Percentiles rank a stretch among this genome's conserved stretches.
These are phyloP conservation scores for Pachyrhynchus sulphureomaculatus DNA, from an alignment of 1,140 invertebrate genomes.

Conservation along the genomic window DNA sequence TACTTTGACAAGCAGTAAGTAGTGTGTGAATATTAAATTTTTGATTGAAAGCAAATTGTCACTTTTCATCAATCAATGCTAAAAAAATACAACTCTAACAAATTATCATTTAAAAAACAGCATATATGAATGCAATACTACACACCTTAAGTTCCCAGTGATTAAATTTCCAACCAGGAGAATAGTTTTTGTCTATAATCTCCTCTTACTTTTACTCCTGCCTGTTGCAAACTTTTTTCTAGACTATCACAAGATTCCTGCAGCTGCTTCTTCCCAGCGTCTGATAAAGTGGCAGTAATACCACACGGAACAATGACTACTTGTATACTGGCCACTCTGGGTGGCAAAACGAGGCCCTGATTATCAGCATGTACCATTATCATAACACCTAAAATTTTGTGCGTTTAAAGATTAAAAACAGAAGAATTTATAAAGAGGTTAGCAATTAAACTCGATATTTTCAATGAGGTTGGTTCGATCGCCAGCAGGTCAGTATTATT, in stretches of 20 bases:
- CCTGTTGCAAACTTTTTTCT: conserved; percentile 59
- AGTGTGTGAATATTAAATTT: too few species aligned
- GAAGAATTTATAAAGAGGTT: too few species aligned
- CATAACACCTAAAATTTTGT: conserved; percentile 76
- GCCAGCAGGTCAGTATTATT: too few species aligned
- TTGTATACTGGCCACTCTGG: conserved; percentile 82
- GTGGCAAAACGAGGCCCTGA: conserved; percentile 93
- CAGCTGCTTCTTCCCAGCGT: conserved; percentile 70
- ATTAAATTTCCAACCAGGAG: conserved; percentile 99
- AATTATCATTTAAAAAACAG: too few species aligned
- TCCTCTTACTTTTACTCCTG: conserved; percentile 70
- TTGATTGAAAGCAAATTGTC: too few species aligned
- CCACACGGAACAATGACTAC: conserved; percentile 96
- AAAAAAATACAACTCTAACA: too few species aligned
- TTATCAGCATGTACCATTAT: conserved; percentile 98
- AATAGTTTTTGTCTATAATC: conserved; percentile 96
- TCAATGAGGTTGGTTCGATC: too few species aligned
- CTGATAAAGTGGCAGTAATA: conserved; percentile 78
- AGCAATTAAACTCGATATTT: too few species aligned
- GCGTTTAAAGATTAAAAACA: too few species aligned
- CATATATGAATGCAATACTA: too few species aligned
- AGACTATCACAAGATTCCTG: conserved; percentile 72
- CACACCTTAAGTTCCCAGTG: conserved; percentile 96
- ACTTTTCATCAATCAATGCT: too few species aligned
- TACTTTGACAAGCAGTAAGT: too few species aligned